These are phyloP conservation scores for Anser cygnoides DNA, from an alignment of 2,113 vertebrate species.

Conservation along the genomic window DNA sequence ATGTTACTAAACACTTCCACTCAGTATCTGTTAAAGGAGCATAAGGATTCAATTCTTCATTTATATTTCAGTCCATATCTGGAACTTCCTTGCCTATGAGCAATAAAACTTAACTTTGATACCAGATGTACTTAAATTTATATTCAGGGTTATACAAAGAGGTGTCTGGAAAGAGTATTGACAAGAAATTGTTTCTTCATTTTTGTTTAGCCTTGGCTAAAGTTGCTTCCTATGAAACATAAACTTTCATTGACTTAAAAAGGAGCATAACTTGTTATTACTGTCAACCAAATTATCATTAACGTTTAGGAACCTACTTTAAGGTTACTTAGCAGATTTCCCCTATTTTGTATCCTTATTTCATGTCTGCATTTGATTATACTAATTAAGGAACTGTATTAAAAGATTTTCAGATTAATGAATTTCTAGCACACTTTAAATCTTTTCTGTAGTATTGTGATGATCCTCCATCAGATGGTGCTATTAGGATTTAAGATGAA, in stretches of 20 bases:
- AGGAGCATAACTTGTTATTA: background rate
- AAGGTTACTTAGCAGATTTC: background rate
- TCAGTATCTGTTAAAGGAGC: background rate
- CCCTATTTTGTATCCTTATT: background rate
- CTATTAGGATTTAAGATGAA: constrained; percentile 51
- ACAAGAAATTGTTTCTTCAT: background rate
- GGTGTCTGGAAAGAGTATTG: background rate
- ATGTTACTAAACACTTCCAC: background rate
- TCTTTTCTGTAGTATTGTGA: background rate
- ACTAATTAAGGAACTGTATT: background rate
- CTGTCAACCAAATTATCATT: background rate
- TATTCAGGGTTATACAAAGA: background rate
- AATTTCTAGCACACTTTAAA: background rate
- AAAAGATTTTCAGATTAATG: background rate
- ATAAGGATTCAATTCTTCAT: background rate
- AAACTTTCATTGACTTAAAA: background rate
- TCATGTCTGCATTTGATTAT: background rate
- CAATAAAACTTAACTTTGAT: background rate
- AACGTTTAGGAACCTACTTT: background rate
- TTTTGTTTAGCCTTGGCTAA: background rate
- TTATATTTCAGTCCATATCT: background rate
- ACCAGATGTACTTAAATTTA: background rate
- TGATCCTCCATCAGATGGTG: constrained; percentile 61
- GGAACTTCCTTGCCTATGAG: background rate
- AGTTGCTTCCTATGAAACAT: background rate